A percentile compares a stretch with the other conserved stretches of the same genome.
phyloP scores from a whole-genome alignment of 2,888 invertebrate species.

The Steinernema hermaphroditum region DNA sequence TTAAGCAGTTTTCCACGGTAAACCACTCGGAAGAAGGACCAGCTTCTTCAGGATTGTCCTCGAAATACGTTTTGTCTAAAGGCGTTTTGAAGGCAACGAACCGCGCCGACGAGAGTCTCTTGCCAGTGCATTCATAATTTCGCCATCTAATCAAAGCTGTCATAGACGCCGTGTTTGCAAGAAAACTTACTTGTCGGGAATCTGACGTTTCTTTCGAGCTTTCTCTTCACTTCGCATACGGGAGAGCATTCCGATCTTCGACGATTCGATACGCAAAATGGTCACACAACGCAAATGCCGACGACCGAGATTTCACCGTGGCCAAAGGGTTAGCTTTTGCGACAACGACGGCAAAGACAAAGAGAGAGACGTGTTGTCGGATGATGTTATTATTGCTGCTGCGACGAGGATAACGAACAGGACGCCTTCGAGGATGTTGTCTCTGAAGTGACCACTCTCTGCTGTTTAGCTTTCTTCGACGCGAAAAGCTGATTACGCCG shows the following conservation, averaged over 20 bases:
- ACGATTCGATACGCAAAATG: too few relatives aligned
- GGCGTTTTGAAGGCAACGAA: conserved; percentile 80
- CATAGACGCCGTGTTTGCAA: too few relatives aligned
- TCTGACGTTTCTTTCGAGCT: conserved; percentile 1
- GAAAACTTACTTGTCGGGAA: conserved; percentile 20
- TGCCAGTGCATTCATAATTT: conserved; percentile 70
- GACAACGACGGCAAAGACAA: conserved; percentile 17
- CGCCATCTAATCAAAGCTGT: conserved; percentile 66
- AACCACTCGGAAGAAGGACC: conserved; percentile 24
- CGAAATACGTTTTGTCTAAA: conserved; percentile 57
- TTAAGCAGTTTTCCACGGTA: conserved; percentile 1
- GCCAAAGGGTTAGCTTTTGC: conserved; percentile 8
- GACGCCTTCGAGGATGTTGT: not conserved
- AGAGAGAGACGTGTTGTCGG: conserved; percentile 9
- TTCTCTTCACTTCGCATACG: conserved; percentile 7
- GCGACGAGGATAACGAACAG: conserved; percentile 23
- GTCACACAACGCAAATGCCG: conserved; percentile 23
- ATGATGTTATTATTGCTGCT: conserved; percentile 27
- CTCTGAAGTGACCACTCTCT: conserved; percentile 3
- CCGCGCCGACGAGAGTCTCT: conserved; percentile 74
- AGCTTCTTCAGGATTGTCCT: not conserved
- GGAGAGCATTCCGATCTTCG: not conserved
- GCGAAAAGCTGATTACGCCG: too few relatives aligned
- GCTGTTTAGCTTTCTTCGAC: not conserved
- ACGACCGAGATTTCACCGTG: not conserved